Base-by-base conservation (phyloP, 2,888 invertebrate species). In the Torymus auratus region DNA sequence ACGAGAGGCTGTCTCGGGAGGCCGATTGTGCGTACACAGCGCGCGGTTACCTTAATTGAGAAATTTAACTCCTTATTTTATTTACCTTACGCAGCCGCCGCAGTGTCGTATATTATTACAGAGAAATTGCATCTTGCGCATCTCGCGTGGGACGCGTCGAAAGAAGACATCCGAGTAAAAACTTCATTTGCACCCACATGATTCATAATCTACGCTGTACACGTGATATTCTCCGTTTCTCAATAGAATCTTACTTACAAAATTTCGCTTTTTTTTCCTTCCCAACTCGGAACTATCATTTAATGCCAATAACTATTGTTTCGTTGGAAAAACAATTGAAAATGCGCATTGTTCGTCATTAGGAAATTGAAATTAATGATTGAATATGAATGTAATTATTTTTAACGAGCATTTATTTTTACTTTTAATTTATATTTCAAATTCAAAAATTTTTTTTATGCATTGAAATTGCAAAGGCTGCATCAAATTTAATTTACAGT, bases 11-110 rank as follows among this genome's bases (percentile, higher is more conserved):
- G 52, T 58, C 52, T 41, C 55, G 53, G 15, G 20, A 17, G 71
- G 14, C 50, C 55, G 65, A 58, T 52, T 75, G 28, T 53, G 52
- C 61, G 14, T 17, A n/a, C 2, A 41, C 17, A 11, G 3, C 20
- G 55, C 17, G 52, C 7, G 41, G 41, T 28, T 69, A 53, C 28
- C 15, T 75, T 55, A 69, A 67, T 69, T 76, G 76, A 62, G 76
- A 76, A 76, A 76, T 76, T 61, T 55, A 53, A 62, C 55, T 62
- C 20, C 62, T 12, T 52, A 72, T 67, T 76, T 28, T 55, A 17
- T 17, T 74, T 50, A 65, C 41, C n/a, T 58, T 20, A 20, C 5
- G 60, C 55, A 28, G 15, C 7, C 52, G 67, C 17, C 20, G 11
- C 28, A 20, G 28, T 50, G 23, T 5, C 12, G 41, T 41, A 41